Base-by-base conservation (phyloP, 92 coral and sea anemone species). In the Meandrina meandrites region DNA sequence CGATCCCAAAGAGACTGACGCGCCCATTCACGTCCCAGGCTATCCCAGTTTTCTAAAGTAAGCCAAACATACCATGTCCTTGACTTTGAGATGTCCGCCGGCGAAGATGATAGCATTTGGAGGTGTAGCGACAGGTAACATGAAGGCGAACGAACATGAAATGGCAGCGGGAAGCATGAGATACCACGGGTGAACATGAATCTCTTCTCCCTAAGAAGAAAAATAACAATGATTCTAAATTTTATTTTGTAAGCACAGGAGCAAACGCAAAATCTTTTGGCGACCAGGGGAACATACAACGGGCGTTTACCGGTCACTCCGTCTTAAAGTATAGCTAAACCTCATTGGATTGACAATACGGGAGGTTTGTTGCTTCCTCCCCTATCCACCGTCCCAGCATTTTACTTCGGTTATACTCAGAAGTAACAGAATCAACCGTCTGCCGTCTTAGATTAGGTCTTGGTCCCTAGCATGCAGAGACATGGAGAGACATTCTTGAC, bases 111-210 rank as follows among this genome's bases (percentile, higher is more conserved):
- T 96, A 9, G 98, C 98, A 83, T 96, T 96, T 78, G 98, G 98
- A 34, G 98, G 98, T 13, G 98, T 96, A 19, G 98, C 98, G 18
- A 96, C 98, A 4, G 98, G 98, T 17, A 96, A 77, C 98, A 94
- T 96, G 86, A 96, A 96, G 57, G 98, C 98, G 60, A 96, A 96
- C 13, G 98, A 96, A 83, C 98, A 96, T 22, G 98, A 88, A 0
- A 96, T 92, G 8, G 98, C 91, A 24, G 98, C 98, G 7, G 98
- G 98, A 53, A 96, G 91, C 98, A 96, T 94, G 4, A 96, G 91
- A 64, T 95, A 93, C 95, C 94, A 96, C 28, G 98, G 98, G 48
- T 96, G 95, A 56, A 96, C 92, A 21, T 84, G 54, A 19, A 96
- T 91, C 35, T 90, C 92, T 81, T 95, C 94, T 51, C 94, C 98